These are phyloP conservation scores for Drosophila conformis DNA, from an alignment of 2,888 invertebrate genomes.

Conservation along the genomic window DNA sequence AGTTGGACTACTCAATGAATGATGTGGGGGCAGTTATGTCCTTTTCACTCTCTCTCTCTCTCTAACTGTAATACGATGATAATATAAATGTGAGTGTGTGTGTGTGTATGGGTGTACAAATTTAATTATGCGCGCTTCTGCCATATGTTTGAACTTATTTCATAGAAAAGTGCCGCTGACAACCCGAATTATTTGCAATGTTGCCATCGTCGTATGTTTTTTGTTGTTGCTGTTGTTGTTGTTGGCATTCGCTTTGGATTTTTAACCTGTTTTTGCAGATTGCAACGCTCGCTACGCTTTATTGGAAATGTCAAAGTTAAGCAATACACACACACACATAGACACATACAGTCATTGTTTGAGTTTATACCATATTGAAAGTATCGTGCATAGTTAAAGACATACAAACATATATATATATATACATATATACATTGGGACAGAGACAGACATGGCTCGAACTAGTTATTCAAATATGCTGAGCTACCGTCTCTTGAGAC, in stretches of 20 bases:
- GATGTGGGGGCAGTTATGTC: slow-evolving; percentile 17
- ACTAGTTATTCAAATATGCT: slow-evolving; percentile 80
- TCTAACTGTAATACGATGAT: slow-evolving; percentile 54
- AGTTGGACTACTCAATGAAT: slow-evolving; percentile 64
- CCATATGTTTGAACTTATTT: slow-evolving; percentile 71
- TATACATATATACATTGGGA: slow-evolving; percentile 19
- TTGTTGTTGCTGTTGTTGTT: slow-evolving; percentile 15
- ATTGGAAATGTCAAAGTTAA: slow-evolving; percentile 79
- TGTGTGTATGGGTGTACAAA: slow-evolving; percentile 39
- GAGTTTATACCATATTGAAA: slow-evolving; percentile 72
- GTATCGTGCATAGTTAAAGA: slow-evolving; percentile 57
- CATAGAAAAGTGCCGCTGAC: slow-evolving; percentile 58
- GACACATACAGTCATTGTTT: slow-evolving; percentile 31
- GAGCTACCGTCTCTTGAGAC: slow-evolving; percentile 58
- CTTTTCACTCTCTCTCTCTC: slow-evolving; percentile 19
- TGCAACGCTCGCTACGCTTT: slow-evolving; percentile 61
- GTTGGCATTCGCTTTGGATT: slow-evolving; percentile 64
- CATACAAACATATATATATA: slow-evolving; percentile 9
- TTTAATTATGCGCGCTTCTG: slow-evolving; percentile 76
- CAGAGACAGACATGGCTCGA: slow-evolving; percentile 47
- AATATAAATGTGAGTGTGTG: slow-evolving; percentile 25
- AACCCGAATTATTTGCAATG: slow-evolving; percentile 64
- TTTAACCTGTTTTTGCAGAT: slow-evolving; percentile 77
- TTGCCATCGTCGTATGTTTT: slow-evolving; percentile 53
- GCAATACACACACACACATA: slow-evolving; percentile 56